These are phyloP conservation scores for Hoplodrina ambigua DNA, from an alignment of 2,888 invertebrate species.

Conservation along the genomic window DNA sequence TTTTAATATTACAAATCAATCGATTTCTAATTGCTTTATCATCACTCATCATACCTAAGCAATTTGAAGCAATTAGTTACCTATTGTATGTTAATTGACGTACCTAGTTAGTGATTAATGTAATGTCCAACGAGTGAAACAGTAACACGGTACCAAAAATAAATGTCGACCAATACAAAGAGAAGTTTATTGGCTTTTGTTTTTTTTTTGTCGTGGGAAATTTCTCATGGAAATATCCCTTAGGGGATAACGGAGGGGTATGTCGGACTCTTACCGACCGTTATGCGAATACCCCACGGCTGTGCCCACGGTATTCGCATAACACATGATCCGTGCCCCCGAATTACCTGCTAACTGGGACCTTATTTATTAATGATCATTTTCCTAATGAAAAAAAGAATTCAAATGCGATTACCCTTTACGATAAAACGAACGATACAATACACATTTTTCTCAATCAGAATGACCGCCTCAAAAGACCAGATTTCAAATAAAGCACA, in stretches of 20 bases:
- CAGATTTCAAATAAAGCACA: slow-evolving; percentile 11
- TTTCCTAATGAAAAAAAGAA: too few species aligned
- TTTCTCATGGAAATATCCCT: too few species aligned
- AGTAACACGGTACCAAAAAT: neutral
- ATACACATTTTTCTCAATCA: neutral
- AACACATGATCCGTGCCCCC: too few species aligned
- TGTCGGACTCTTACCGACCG: too few species aligned
- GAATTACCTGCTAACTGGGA: too few species aligned
- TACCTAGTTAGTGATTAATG: slow-evolving; percentile 21
- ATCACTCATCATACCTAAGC: slow-evolving; percentile 1
- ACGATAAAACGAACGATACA: too few species aligned
- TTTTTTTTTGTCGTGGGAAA: too few species aligned
- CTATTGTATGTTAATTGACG: slow-evolving; percentile 6
- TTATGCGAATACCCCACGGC: too few species aligned
- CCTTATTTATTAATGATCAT: too few species aligned
- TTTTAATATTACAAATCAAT: slow-evolving; percentile 22
- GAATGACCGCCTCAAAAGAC: neutral
- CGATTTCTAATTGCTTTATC: slow-evolving; percentile 11
- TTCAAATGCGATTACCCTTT: too few species aligned
- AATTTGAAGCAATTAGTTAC: slow-evolving; percentile 26
- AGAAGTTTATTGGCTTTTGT: neutral
- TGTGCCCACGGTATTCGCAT: too few species aligned
- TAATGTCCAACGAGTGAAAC: slow-evolving; percentile 10
- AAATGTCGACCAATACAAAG: neutral
- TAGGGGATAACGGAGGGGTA: too few species aligned